These are phyloP conservation scores for Lithophane semibrunnea DNA, from an alignment of 2,888 invertebrate genomes.

Conservation along the genomic window DNA sequence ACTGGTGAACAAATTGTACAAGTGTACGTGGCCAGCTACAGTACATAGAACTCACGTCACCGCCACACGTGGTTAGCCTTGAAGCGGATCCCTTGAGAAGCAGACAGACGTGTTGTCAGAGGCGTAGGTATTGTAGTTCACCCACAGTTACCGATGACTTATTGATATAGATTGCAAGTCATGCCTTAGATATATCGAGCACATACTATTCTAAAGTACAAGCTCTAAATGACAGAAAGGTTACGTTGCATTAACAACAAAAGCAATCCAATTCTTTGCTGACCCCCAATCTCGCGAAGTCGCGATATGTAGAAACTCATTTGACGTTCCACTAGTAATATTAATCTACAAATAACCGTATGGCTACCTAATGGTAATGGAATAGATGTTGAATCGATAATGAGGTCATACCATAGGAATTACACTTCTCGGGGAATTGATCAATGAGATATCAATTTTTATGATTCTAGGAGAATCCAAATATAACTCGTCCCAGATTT, in stretches of 20 bases:
- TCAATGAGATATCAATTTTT: neutral
- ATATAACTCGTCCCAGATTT: neutral
- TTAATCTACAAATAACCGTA: conserved; percentile 1
- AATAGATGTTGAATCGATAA: conserved; percentile 18
- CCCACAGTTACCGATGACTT: conserved; percentile 30
- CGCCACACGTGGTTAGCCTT: conserved; percentile 49
- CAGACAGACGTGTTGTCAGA: conserved; percentile 28
- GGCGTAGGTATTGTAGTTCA: conserved; percentile 34
- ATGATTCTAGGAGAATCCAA: neutral
- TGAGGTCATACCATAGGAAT: conserved; percentile 15
- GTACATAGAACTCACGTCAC: conserved; percentile 24
- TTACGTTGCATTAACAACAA: conserved; percentile 1
- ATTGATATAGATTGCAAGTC: conserved; percentile 16
- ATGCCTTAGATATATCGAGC: conserved; percentile 20
- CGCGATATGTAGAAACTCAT: neutral
- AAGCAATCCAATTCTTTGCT: neutral
- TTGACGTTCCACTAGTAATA: neutral
- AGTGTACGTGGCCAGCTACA: conserved; percentile 20
- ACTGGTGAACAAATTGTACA: conserved; percentile 35
- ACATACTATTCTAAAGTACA: conserved; percentile 12
- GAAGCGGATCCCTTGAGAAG: conserved; percentile 48
- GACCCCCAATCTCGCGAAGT: neutral
- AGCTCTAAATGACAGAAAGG: conserved; percentile 11
- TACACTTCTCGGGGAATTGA: conserved; percentile 6
- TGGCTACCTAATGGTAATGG: conserved; percentile 1